Base-by-base conservation (phyloP, 2,888 invertebrate genomes). In the Hydraecia micacea region DNA sequence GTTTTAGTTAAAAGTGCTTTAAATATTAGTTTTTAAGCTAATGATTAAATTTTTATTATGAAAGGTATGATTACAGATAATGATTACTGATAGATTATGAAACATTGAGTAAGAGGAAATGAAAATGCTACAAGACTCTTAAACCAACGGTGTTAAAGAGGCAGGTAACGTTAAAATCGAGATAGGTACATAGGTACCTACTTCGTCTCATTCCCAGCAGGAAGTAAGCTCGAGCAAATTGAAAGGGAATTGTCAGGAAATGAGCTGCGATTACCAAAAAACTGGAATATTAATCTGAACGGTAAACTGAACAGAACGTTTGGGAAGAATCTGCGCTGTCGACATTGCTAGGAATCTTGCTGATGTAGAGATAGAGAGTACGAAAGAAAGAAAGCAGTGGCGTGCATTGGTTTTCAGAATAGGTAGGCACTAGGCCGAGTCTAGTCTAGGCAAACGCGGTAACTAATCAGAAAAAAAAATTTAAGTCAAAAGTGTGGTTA, bases 161-260 rank as follows among this genome's bases (percentile, higher is more conserved):
- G 2, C 1, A 66, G n/a, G 77, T 77, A 49, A 58, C 8, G 5
- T 77, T 36, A 32, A 67, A 49, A 58, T 32, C 11, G 28, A 66
- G 18, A 28, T 75, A 42, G 8, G 52, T 32, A 75, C 39, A 39
- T 62, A 49, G 8, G 42, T 60, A 58, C 18, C 39, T 7, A 9
- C 2, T 55, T 42, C 25, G 1, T 58, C 65, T 79, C 65, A 79
- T 79, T 39, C 32, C 65, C 39, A n/a, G n/a, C 66, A 58, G 75
- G 80, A 80, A 58, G 68, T 55, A 58, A n/a, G 49, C 58, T 32
- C 11, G 49, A 58, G 58, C 32, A 66, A 79, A 72, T 79, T 32
- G 65, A 79, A 79, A 79, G 18, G 65, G 58, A 39, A 79, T 65
- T 15, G 65, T 42, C 66, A 58, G 79, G 79, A 79, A 79, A 79